Conservation (phyloP, 2,797 vertebrate genomes). For the Pangasius mekongensis region DNA sequence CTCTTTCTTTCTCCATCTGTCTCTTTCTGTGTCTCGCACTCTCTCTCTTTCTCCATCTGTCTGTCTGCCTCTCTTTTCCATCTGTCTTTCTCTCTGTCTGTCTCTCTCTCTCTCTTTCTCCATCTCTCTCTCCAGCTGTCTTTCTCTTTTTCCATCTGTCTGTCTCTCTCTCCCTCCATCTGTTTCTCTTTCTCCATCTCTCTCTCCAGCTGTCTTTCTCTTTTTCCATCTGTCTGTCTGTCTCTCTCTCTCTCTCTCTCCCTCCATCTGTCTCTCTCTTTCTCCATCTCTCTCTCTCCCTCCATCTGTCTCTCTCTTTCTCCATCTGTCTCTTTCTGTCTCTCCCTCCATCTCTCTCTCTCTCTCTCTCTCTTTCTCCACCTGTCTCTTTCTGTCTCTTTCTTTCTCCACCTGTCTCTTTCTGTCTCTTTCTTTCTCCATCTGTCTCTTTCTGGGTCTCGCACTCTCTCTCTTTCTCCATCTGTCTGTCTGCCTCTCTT, state of each 20-base stretch:
- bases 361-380: neutral
- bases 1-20: fast-evolving
- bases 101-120: neutral
- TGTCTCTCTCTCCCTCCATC: neutral
- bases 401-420: no score
- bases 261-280: neutral
- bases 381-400: neutral
- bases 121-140: neutral
- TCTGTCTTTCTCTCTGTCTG: neutral
- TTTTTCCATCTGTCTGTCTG: neutral
- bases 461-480: neutral
- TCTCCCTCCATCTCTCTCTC: neutral
- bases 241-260: neutral
- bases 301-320: no score
- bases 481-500: fast-evolving
- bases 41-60: neutral
- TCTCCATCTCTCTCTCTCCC: neutral
- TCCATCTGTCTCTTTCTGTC: neutral
- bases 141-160: neutral
- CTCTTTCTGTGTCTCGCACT: neutral
- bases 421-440: neutral
- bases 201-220: neutral
- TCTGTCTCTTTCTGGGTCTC: neutral
- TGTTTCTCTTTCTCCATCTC: neutral
- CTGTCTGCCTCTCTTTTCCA: neutral